These are phyloP conservation scores for Callithrix jacchus DNA, from an alignment of 2,113 vertebrate species.

Conservation along the genomic window DNA sequence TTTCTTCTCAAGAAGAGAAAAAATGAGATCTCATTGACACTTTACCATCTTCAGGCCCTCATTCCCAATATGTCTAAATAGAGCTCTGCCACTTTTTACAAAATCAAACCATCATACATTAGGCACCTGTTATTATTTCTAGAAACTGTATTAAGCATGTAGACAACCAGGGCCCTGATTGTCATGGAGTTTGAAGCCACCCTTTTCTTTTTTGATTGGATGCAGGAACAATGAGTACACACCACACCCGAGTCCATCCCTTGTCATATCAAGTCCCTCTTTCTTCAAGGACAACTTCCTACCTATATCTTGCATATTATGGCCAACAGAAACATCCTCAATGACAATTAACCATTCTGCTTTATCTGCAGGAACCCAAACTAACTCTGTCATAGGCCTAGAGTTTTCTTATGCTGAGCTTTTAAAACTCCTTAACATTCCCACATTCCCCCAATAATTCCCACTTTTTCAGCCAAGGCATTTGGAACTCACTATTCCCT, in stretches of 20 bases:
- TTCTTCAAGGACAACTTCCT: not conserved
- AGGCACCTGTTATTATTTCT: not conserved
- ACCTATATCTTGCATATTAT: rapidly evolving
- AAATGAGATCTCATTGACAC: not conserved
- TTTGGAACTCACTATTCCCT: not conserved
- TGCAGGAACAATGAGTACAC: not conserved
- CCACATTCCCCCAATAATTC: not conserved
- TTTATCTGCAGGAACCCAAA: not conserved
- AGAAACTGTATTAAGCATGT: not conserved
- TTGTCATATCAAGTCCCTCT: not conserved
- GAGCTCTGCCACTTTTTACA: not conserved
- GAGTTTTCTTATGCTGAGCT: not conserved
- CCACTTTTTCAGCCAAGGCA: not conserved
- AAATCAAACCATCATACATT: not conserved
- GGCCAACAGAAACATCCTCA: not conserved
- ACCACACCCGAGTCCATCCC: not conserved
- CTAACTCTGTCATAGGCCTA: not conserved
- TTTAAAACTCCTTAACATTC: not conserved
- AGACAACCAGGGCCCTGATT: not conserved
- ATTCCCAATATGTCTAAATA: not conserved
- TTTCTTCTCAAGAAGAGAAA: not conserved
- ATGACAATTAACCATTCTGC: not conserved
- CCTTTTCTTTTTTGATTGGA: not conserved
- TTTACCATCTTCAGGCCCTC: not conserved
- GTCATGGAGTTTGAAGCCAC: not conserved